Conservation (phyloP, 2,888 invertebrate genomes). For the Brachyptera putata region DNA sequence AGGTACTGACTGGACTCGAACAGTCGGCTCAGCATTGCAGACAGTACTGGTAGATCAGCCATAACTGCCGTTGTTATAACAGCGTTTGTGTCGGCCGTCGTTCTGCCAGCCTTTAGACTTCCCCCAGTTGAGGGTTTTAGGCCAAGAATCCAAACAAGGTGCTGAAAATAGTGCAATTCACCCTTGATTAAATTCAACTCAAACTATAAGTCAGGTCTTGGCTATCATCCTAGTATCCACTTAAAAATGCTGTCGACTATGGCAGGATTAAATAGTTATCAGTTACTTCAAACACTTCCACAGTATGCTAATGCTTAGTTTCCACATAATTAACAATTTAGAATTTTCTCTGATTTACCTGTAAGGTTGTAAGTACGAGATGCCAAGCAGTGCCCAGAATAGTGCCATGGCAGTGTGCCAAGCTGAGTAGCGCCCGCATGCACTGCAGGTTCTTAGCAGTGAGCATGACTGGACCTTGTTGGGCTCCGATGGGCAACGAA, state of each 20-base stretch:
- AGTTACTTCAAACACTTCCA: neutral
- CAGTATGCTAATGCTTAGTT: no score
- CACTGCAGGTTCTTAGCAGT: conserved; percentile 97
- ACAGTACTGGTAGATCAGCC: conserved; percentile 88
- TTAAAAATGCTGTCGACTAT: no score
- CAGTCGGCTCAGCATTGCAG: conserved; percentile 84
- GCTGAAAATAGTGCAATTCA: conserved; percentile 41
- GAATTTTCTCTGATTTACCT: no score
- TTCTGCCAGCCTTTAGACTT: conserved; percentile 79
- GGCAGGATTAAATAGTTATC: no score
- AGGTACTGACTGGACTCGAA: conserved; percentile 93
- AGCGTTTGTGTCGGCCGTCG: conserved; percentile 73
- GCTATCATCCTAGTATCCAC: no score
- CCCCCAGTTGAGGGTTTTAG: conserved; percentile 93
- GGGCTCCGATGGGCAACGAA: conserved; percentile 70
- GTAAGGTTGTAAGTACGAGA: conserved; percentile 89
- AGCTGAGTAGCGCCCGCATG: conserved; percentile 83
- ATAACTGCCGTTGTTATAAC: conserved; percentile 94
- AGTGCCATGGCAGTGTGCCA: conserved; percentile 89
- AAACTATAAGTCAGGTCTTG: no score
- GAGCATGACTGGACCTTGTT: conserved; percentile 90
- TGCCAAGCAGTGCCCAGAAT: conserved; percentile 93
- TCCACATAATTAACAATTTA: no score
- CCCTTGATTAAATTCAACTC: neutral
- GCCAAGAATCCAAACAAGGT: conserved; percentile 88